A percentile compares a stretch with the other conserved stretches of the same genome.
Evolutionary conservation across 2,113 vertebrate species (phyloP).

Genomic region (Mobula hypostoma): DNA sequence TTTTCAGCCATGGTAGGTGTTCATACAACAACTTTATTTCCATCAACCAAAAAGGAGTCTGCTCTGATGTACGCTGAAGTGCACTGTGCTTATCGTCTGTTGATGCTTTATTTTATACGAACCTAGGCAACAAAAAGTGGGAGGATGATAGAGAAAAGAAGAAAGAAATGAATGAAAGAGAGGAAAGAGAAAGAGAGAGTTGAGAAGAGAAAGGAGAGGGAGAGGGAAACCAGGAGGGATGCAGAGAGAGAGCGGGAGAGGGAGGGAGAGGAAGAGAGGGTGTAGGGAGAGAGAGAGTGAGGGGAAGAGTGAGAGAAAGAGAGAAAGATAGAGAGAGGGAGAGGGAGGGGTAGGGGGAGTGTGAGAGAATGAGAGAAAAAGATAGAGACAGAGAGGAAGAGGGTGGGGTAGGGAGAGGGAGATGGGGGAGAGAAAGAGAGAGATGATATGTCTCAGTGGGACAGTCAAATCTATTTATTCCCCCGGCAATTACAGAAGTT

Average conservation of each 20-base stretch:
- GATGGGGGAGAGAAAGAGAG: neutral
- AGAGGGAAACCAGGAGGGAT: no score
- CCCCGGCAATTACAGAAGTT: slow-evolving; percentile 23
- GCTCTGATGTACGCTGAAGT: slow-evolving; percentile 40
- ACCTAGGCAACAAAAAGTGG: slow-evolving; percentile 40
- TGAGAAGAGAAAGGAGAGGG: no score
- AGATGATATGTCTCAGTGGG: slow-evolving; percentile 42
- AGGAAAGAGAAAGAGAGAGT: neutral
- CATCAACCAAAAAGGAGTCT: slow-evolving; percentile 43
- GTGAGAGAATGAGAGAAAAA: no score
- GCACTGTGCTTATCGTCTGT: slow-evolving; percentile 50
- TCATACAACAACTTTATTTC: slow-evolving; percentile 52
- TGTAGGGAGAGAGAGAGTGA: no score
- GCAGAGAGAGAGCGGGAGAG: neutral
- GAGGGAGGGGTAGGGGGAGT: no score
- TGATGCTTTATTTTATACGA: slow-evolving; percentile 42
- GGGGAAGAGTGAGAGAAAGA: neutral
- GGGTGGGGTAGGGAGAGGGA: neutral
- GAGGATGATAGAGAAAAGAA: neutral
- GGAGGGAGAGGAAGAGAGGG: no score
- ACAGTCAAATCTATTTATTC: slow-evolving; percentile 40
- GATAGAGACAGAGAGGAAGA: no score
- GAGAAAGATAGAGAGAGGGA: no score
- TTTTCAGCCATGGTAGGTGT: slow-evolving; percentile 56
- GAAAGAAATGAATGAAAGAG: neutral